Conservation (phyloP, 2,797 vertebrate genomes). For the Miichthys miiuy region DNA sequence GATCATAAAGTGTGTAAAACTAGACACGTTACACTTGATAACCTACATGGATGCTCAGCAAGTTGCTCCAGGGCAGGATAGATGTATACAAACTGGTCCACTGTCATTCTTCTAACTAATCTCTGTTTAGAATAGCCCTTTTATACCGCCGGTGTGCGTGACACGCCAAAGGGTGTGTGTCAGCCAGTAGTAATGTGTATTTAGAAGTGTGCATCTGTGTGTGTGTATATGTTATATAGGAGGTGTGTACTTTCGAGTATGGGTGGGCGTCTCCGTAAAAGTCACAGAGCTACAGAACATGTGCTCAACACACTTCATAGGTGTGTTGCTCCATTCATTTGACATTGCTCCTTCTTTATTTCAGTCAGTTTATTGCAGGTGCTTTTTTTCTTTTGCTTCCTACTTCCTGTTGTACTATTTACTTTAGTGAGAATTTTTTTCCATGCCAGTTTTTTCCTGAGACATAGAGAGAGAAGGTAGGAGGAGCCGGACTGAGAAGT, state of each 20-base stretch:
- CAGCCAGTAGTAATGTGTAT: constrained; percentile 38
- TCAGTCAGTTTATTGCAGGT: constrained; percentile 19
- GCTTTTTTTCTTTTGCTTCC: constrained; percentile 41
- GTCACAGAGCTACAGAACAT: constrained; percentile 69
- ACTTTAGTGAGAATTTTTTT: constrained; percentile 76
- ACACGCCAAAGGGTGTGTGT: constrained; percentile 65
- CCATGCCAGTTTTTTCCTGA: constrained; percentile 76
- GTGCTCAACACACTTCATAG: constrained; percentile 68
- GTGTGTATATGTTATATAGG: constrained; percentile 48
- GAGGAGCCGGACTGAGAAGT: constrained; percentile 82
- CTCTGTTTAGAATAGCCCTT: constrained; percentile 62
- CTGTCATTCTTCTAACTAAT: constrained; percentile 67
- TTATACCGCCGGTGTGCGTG: constrained; percentile 48
- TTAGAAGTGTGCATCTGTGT: constrained; percentile 33
- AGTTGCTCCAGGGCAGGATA: constrained; percentile 44
- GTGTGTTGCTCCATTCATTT: constrained; percentile 52
- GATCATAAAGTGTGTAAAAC: constrained; percentile 75
- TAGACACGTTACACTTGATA: constrained; percentile 48
- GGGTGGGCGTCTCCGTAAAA: constrained; percentile 67
- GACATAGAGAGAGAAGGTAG: constrained; percentile 79
- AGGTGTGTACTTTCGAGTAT: constrained; percentile 66
- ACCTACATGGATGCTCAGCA: constrained; percentile 41
- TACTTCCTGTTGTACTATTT: constrained; percentile 64
- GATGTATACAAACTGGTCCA: constrained; percentile 56
- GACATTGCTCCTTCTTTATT: constrained; percentile 38